Evolutionary conservation across 2,888 invertebrate species (phyloP).

Genomic region (Catotricha subobsoleta): DNA sequence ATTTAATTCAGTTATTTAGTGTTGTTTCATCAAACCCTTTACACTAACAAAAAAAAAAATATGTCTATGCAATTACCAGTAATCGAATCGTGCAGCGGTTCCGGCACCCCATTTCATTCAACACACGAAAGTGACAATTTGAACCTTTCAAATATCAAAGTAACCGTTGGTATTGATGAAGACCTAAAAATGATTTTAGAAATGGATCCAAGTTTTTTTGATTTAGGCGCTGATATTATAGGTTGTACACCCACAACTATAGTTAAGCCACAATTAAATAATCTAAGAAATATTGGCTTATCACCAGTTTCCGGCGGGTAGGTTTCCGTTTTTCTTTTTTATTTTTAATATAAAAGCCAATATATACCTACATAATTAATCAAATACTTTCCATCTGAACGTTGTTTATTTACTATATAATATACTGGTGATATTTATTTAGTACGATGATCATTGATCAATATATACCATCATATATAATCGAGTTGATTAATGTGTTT

Average conservation of each 20-base stretch:
- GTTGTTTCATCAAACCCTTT: too few relatives aligned
- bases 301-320: constrained; percentile 27
- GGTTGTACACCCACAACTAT: constrained; percentile 4
- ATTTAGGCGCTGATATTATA: constrained; percentile 17
- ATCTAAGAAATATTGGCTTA: constrained; percentile 18
- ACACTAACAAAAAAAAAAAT: too few relatives aligned
- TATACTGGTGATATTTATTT: too few relatives aligned
- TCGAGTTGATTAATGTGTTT: too few relatives aligned
- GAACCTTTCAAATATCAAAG: constrained; percentile 24
- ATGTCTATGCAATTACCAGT: too few relatives aligned
- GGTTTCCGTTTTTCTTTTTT: background rate
- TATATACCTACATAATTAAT: background rate
- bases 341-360: background rate
- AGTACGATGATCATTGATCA: too few relatives aligned
- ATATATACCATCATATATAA: too few relatives aligned
- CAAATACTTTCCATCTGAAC: too few relatives aligned
- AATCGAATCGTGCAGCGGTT: too few relatives aligned
- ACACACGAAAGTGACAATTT: background rate
- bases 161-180: constrained; percentile 38
- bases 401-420: too few relatives aligned
- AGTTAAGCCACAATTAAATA: constrained; percentile 12
- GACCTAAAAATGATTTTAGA: constrained; percentile 41
- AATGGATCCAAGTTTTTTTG: constrained; percentile 42
- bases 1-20: too few relatives aligned
- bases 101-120: too few relatives aligned